Conservation (phyloP, 2,888 invertebrate species). For the Lymantria monacha region DNA sequence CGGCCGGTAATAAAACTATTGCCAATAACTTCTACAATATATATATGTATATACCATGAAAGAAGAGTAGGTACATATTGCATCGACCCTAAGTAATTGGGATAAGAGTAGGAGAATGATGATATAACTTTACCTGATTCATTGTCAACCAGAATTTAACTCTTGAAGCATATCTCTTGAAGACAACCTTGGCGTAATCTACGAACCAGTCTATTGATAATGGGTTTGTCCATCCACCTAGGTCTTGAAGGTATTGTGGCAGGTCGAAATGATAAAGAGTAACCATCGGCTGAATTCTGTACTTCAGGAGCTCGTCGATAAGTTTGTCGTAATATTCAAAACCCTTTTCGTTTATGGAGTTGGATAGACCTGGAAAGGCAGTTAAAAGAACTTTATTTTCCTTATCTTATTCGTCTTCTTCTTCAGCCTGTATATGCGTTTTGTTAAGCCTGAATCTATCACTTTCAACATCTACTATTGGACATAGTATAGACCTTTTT, state of each 20-base stretch:
- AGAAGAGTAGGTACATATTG: too few species aligned
- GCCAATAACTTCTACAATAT: too few species aligned
- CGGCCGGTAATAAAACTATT: too few species aligned
- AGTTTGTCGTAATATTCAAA: constrained; percentile 80
- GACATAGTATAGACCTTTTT: too few species aligned
- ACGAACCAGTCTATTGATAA: constrained; percentile 63
- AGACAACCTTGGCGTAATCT: constrained; percentile 70
- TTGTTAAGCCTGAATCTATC: too few species aligned
- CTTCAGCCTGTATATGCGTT: too few species aligned
- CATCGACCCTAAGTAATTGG: too few species aligned
- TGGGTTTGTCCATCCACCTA: constrained; percentile 64
- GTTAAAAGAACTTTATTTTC: not conserved
- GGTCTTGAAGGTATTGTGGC: constrained; percentile 56
- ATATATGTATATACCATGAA: too few species aligned
- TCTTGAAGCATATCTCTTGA: constrained; percentile 65
- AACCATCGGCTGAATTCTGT: constrained; percentile 60
- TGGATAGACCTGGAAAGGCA: constrained; percentile 47
- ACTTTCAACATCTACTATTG: too few species aligned
- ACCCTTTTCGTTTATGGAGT: constrained; percentile 61
- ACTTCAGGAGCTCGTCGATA: constrained; percentile 68
- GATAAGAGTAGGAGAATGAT: too few species aligned
- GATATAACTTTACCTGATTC: constrained; percentile 75
- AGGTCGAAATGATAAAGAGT: constrained; percentile 63
- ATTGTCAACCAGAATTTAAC: constrained; percentile 83
- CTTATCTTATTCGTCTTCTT: not conserved